Percentiles rank a stretch among this genome's conserved stretches.
These are phyloP conservation scores for Callitettix versicolor DNA, from an alignment of 1,140 invertebrate genomes.

Conservation along the genomic window DNA sequence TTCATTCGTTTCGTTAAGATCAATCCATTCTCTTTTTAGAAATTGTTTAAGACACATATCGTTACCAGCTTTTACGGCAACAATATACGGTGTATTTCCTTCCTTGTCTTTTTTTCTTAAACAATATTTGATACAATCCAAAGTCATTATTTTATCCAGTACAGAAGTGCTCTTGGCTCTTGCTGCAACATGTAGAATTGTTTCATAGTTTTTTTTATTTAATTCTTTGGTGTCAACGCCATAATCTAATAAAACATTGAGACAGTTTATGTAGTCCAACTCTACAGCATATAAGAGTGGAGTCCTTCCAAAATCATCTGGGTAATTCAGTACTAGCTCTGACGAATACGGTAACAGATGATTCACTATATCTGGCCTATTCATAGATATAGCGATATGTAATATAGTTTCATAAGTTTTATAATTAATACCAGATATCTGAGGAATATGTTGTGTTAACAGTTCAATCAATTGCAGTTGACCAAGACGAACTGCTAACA, in stretches of 20 bases:
- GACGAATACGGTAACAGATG: not conserved
- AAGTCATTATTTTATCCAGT: not conserved
- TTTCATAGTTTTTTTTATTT: not conserved
- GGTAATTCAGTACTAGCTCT: not conserved
- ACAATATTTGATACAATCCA: not conserved
- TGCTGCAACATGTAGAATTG: not conserved
- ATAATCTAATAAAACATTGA: not conserved
- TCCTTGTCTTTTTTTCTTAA: not conserved
- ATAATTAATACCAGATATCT: not conserved
- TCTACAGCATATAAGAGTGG: conserved; percentile 2
- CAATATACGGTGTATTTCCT: conserved; percentile 2
- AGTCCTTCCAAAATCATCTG: not conserved
- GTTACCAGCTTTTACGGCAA: not conserved
- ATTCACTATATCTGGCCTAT: not conserved
- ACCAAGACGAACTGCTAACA: not conserved
- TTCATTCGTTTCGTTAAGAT: not conserved
- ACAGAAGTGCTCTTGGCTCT: not conserved
- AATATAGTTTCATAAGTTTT: not conserved
- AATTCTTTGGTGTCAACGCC: not conserved
- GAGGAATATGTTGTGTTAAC: not conserved
- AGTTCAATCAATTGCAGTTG: not conserved
- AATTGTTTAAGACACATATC: not conserved
- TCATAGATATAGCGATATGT: not conserved
- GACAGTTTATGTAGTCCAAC: not conserved
- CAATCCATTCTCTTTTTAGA: not conserved